phyloP scores from a whole-genome alignment of 2,113 vertebrate species.

The Ophiodon elongatus region DNA sequence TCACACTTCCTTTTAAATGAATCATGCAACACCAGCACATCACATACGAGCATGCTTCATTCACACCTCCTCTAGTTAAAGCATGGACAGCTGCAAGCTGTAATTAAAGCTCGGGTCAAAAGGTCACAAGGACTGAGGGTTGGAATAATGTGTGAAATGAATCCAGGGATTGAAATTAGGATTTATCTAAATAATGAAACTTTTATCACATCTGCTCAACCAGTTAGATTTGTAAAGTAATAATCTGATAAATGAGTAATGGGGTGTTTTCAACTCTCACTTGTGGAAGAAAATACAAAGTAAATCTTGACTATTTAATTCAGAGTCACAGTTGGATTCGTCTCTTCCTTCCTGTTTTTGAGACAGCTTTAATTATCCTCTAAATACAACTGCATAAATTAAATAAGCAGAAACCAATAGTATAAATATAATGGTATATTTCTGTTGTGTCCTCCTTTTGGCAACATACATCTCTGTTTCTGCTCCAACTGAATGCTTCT shows the following conservation, averaged over 20 bases:
- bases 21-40: neutral
- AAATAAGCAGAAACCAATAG: neutral
- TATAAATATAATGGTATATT: neutral
- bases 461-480: too few relatives aligned
- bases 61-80: neutral
- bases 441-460: neutral
- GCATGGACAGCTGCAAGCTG: slow-evolving; percentile 52
- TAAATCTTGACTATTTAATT: too few relatives aligned
- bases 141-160: slow-evolving; percentile 2
- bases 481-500: neutral
- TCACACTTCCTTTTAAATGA: slow-evolving; percentile 11
- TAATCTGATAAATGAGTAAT: neutral
- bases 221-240: neutral
- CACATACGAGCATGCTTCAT: slow-evolving; percentile 1
- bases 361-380: neutral
- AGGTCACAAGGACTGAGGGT: slow-evolving; percentile 24
- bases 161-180: neutral
- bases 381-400: neutral
- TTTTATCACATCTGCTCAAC: neutral
- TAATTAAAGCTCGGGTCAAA: slow-evolving; percentile 28
- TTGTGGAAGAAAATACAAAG: neutral
- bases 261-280: neutral
- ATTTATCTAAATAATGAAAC: neutral
- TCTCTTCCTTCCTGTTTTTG: neutral
- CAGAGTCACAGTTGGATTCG: slow-evolving; percentile 7